phyloP scores from a whole-genome alignment of 2,888 invertebrate species.

The Neoscelio sp. region DNA sequence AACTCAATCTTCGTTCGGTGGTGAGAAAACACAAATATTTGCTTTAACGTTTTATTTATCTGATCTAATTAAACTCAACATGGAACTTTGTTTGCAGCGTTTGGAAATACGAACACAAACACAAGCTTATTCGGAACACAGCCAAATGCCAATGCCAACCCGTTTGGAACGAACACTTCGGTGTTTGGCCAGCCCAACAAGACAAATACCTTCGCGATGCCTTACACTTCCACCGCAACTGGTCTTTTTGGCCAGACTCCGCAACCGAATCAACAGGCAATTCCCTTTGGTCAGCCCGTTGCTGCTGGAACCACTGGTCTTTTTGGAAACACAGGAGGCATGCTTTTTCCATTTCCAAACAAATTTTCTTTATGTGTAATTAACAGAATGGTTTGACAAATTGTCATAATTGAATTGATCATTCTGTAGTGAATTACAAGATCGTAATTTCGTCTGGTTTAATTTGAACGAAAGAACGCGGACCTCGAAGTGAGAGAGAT shows the following conservation, averaged over 20 bases:
- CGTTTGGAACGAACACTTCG: conserved; percentile 86
- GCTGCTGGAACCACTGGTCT: conserved; percentile 83
- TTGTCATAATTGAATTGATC: too few species aligned
- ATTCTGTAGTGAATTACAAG: too few species aligned
- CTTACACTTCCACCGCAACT: conserved; percentile 84
- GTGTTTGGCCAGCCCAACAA: conserved; percentile 87
- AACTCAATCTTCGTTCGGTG: conserved; percentile 83
- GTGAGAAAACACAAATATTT: conserved; percentile 56
- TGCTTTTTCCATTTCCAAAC: too few species aligned
- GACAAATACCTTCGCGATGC: conserved; percentile 85
- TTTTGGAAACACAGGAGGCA: conserved; percentile 80
- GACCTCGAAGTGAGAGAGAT: too few species aligned
- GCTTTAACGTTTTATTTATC: background rate
- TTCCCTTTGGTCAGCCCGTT: conserved; percentile 84
- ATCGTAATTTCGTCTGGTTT: too few species aligned
- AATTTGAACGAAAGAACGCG: too few species aligned
- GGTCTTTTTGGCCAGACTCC: conserved; percentile 87
- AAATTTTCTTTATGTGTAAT: conserved; percentile 12
- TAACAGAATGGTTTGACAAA: too few species aligned
- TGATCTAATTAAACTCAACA: background rate
- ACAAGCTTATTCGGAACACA: conserved; percentile 83
- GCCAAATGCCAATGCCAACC: conserved; percentile 85
- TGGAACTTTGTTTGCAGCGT: conserved; percentile 70
- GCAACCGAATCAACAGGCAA: conserved; percentile 80
- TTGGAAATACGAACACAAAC: conserved; percentile 80